phyloP scores from a whole-genome alignment of 2,113 vertebrate species.

The Polypterus senegalus region DNA sequence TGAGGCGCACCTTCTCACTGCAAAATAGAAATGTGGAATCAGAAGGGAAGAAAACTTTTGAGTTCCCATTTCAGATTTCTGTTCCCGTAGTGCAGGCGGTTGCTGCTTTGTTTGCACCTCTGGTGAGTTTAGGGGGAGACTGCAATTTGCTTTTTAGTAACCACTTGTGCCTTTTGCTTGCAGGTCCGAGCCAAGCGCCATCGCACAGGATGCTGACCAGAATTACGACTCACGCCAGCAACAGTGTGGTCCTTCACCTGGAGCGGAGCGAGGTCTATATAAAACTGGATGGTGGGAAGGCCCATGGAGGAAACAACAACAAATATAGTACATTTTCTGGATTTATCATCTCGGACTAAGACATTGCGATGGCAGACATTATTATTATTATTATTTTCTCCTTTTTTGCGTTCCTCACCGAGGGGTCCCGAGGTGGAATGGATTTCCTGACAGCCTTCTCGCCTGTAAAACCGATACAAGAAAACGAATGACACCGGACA shows the following conservation, averaged over 20 bases:
- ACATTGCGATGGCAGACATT: too few species aligned
- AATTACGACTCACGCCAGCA: constrained; percentile 95
- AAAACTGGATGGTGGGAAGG: constrained; percentile 91
- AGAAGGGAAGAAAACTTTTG: too few species aligned
- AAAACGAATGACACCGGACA: constrained; percentile 36
- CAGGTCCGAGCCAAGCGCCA: constrained; percentile 93
- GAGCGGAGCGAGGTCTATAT: constrained; percentile 93
- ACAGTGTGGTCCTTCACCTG: constrained; percentile 87
- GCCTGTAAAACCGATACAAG: constrained; percentile 35
- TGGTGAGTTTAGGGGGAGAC: too few species aligned
- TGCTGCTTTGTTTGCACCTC: too few species aligned
- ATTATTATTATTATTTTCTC: constrained; percentile 10
- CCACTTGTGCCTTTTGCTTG: constrained; percentile 14
- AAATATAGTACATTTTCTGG: constrained; percentile 98
- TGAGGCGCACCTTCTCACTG: too few species aligned
- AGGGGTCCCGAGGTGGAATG: constrained; percentile 22
- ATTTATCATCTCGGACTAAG: constrained; percentile 96
- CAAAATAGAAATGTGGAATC: too few species aligned
- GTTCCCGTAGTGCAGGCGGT: too few species aligned
- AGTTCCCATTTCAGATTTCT: too few species aligned
- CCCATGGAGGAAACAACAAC: constrained; percentile 95
- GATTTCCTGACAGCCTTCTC: constrained; percentile 35
- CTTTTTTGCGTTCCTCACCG: constrained; percentile 20
- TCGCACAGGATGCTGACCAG: constrained; percentile 91
- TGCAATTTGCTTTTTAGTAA: too few species aligned